phyloP scores from a whole-genome alignment of 2,113 vertebrate genomes.

The Cheirogaleus medius region DNA sequence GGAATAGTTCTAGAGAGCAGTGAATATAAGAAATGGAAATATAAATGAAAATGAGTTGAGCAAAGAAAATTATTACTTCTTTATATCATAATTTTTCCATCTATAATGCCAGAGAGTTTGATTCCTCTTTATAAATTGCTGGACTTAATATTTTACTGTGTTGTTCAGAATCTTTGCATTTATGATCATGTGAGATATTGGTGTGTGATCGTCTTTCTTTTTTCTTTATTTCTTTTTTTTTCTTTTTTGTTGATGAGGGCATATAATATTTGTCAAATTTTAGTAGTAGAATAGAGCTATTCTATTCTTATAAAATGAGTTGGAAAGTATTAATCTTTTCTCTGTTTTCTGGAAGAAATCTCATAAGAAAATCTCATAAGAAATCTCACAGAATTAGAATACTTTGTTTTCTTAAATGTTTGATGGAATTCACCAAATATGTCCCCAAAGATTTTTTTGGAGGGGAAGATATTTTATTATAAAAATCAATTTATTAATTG shows the following conservation, averaged over 20 bases:
- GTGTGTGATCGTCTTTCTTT: background rate
- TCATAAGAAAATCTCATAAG: background rate
- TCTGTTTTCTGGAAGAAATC: background rate
- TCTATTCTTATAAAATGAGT: background rate
- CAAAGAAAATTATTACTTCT: background rate
- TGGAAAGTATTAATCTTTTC: background rate
- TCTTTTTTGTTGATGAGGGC: background rate
- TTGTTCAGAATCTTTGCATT: background rate
- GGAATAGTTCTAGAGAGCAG: background rate
- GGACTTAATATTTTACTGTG: background rate
- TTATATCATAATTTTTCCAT: background rate
- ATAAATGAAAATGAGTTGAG: background rate
- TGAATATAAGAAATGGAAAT: background rate
- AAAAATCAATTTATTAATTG: background rate
- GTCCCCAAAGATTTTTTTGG: background rate
- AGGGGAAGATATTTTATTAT: background rate
- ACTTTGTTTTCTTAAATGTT: background rate
- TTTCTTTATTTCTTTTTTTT: too few relatives aligned
- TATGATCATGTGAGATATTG: background rate
- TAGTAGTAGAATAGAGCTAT: background rate
- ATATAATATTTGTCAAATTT: background rate
- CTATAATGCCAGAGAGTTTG: background rate
- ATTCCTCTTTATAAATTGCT: background rate
- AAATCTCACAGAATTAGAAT: background rate
- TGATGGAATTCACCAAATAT: background rate